These are phyloP conservation scores for Melieria crassipennis DNA, from an alignment of 2,888 invertebrate species.

Conservation along the genomic window DNA sequence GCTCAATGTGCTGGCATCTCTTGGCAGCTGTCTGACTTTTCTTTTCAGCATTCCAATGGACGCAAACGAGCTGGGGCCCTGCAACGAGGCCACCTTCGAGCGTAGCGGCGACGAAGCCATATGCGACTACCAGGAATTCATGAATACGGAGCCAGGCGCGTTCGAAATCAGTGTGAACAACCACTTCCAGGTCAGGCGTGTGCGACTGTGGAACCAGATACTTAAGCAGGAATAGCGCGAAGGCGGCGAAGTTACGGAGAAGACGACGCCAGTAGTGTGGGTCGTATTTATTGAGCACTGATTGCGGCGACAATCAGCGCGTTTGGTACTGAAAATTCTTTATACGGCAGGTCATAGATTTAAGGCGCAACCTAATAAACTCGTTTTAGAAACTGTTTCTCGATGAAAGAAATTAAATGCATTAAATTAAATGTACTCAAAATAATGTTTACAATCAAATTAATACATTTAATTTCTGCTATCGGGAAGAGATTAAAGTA, in stretches of 20 bases:
- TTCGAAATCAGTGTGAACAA: conserved; percentile 48
- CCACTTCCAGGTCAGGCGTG: conserved; percentile 48
- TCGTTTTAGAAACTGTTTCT: no score
- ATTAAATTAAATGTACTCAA: no score
- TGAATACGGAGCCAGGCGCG: conserved; percentile 42
- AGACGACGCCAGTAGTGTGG: no score
- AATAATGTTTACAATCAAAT: no score
- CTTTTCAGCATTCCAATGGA: conserved; percentile 49
- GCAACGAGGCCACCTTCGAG: conserved; percentile 36
- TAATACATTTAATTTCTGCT: no score
- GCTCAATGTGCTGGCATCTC: background rate
- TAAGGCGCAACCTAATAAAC: no score
- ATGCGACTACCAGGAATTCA: conserved; percentile 60
- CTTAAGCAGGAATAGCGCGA: background rate
- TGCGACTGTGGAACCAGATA: conserved; percentile 55
- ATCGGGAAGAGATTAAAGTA: no score
- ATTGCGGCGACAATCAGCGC: no score
- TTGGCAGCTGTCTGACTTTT: background rate
- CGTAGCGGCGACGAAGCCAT: conserved; percentile 39
- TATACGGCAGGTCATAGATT: no score
- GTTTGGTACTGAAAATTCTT: no score
- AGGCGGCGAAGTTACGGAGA: background rate
- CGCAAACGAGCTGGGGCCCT: conserved; percentile 39
- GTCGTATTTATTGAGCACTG: no score
- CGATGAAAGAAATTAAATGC: no score